A percentile compares a stretch with the other conserved stretches of the same genome.
phyloP scores from a whole-genome alignment of 2,888 invertebrate species.

The Calliphora vomitoria region DNA sequence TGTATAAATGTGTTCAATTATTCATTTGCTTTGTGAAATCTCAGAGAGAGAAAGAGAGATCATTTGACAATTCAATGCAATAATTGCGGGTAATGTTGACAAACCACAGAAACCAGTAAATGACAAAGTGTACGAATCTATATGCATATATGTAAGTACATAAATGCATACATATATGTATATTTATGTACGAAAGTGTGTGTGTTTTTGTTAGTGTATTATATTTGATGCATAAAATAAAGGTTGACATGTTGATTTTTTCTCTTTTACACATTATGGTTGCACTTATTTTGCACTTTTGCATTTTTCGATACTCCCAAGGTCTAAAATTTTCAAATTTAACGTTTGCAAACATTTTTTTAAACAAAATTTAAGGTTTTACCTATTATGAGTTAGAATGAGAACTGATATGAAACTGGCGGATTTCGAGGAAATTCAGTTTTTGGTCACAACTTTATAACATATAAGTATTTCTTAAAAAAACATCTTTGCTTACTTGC shows the following conservation, averaged over 20 bases:
- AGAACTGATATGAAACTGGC: too few relatives aligned
- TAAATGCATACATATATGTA: neutral
- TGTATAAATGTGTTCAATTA: constrained; percentile 43
- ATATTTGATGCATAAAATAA: constrained; percentile 48
- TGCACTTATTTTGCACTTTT: too few relatives aligned
- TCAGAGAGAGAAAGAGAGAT: constrained; percentile 33
- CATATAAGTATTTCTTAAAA: too few relatives aligned
- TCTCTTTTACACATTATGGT: neutral
- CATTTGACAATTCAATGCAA: constrained; percentile 72
- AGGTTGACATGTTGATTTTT: constrained; percentile 47
- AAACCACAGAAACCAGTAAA: constrained; percentile 71
- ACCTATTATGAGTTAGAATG: too few relatives aligned
- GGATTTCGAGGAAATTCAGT: too few relatives aligned
- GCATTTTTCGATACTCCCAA: too few relatives aligned
- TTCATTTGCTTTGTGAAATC: constrained; percentile 57
- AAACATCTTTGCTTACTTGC: too few relatives aligned
- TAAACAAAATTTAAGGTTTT: too few relatives aligned
- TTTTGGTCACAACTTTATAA: too few relatives aligned
- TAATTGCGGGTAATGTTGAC: constrained; percentile 72
- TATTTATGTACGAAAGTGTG: too few relatives aligned
- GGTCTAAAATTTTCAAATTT: too few relatives aligned
- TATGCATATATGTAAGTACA: neutral
- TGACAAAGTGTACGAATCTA: constrained; percentile 65
- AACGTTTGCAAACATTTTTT: too few relatives aligned
- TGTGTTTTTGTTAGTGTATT: constrained; percentile 8